phyloP scores from a whole-genome alignment of 2,113 vertebrate genomes.

The Ailuropoda melanoleuca region DNA sequence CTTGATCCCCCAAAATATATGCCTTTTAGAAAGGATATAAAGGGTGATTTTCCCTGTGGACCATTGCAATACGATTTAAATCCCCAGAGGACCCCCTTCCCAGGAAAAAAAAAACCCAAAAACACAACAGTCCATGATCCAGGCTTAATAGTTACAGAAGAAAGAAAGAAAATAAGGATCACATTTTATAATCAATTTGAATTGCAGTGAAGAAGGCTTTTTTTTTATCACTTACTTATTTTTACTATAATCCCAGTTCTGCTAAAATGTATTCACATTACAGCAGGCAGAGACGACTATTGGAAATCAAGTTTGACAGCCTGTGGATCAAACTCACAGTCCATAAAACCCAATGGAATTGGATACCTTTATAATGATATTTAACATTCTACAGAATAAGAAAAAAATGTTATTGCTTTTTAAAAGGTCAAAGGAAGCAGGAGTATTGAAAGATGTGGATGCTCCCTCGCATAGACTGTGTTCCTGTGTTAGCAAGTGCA shows the following conservation, averaged over 20 bases:
- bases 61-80: background rate
- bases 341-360: background rate
- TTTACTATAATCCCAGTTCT: background rate
- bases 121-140: too few relatives aligned
- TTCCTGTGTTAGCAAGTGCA: background rate
- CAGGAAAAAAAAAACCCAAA: background rate
- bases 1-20: background rate
- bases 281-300: background rate
- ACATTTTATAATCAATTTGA: background rate
- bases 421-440: constrained; percentile 43
- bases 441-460: background rate
- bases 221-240: background rate
- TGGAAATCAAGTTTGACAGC: constrained; percentile 3
- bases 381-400: constrained; percentile 32
- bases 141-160: background rate
- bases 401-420: background rate
- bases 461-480: background rate
- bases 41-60: background rate
- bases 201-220: background rate
- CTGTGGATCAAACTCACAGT: constrained; percentile 36
- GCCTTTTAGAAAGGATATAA: background rate
- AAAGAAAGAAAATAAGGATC: background rate
- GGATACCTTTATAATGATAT: background rate
- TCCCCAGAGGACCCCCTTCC: background rate
- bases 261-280: background rate